phyloP scores from a whole-genome alignment of 1,140 invertebrate genomes.

The Meloidogyne exigua region DNA sequence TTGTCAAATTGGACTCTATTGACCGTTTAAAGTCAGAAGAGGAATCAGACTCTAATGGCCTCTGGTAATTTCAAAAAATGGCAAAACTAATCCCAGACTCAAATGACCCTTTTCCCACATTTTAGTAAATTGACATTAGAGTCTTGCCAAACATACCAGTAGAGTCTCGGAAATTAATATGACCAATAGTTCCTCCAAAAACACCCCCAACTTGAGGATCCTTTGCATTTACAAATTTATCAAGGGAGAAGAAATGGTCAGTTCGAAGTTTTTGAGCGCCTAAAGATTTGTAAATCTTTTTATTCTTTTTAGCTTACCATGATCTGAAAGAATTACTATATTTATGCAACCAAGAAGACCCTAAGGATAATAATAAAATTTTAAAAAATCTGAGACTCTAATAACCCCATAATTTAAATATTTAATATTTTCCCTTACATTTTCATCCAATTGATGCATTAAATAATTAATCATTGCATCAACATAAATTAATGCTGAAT shows the following conservation, averaged over 20 bases:
- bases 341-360: constrained; percentile 54
- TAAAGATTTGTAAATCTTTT: neutral
- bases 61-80: neutral
- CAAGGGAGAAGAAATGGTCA: constrained; percentile 29
- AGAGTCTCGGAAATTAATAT: constrained; percentile 36
- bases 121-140: no score
- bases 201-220: constrained; percentile 18
- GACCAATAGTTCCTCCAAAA: constrained; percentile 33
- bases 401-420: no score
- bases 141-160: constrained; percentile 8
- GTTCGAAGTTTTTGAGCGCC: constrained; percentile 32
- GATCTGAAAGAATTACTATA: constrained; percentile 58
- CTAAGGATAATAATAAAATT: neutral
- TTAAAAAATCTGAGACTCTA: neutral
- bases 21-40: neutral
- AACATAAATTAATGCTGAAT: constrained; percentile 43
- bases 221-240: constrained; percentile 24
- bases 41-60: neutral
- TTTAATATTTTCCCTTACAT: neutral
- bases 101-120: neutral
- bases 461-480: constrained; percentile 55
- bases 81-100: constrained; percentile 4
- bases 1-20: no score
- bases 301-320: constrained; percentile 42
- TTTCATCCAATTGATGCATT: constrained; percentile 50